phyloP scores from a whole-genome alignment of 2,888 invertebrate species.

The Calameuta pallipes region DNA sequence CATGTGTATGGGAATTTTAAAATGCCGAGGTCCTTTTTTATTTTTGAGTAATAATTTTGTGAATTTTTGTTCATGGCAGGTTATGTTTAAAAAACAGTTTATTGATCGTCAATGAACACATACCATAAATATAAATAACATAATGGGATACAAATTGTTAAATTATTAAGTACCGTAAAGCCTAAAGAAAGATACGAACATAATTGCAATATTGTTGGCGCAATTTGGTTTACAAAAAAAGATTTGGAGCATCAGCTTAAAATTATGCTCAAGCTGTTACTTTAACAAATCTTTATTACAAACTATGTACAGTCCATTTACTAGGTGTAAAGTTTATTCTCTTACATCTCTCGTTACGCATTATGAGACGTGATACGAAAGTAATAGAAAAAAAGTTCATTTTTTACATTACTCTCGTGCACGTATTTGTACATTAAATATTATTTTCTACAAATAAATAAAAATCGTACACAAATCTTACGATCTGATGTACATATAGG shows the following conservation, averaged over 20 bases:
- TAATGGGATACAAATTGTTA: background rate
- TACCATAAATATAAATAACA: background rate
- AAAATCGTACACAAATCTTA: background rate
- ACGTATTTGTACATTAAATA: background rate
- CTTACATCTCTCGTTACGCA: background rate
- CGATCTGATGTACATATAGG: background rate
- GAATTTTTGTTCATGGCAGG: background rate
- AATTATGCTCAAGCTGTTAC: background rate
- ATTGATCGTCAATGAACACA: background rate
- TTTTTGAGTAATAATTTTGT: background rate
- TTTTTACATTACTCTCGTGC: background rate
- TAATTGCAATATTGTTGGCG: background rate
- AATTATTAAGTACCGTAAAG: background rate
- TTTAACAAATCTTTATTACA: background rate
- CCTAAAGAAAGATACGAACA: background rate
- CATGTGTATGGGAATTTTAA: background rate
- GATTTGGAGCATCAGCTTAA: background rate
- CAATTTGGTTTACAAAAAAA: background rate
- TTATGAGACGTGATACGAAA: background rate
- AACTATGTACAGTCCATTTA: background rate
- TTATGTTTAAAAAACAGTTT: background rate
- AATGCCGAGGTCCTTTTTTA: background rate
- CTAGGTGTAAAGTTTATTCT: background rate
- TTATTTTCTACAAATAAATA: background rate
- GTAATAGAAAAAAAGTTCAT: background rate